A percentile compares a stretch with the other conserved stretches of the same genome.
Conservation (phyloP, 2,113 vertebrate genomes). For the Aegithalos caudatus region DNA sequence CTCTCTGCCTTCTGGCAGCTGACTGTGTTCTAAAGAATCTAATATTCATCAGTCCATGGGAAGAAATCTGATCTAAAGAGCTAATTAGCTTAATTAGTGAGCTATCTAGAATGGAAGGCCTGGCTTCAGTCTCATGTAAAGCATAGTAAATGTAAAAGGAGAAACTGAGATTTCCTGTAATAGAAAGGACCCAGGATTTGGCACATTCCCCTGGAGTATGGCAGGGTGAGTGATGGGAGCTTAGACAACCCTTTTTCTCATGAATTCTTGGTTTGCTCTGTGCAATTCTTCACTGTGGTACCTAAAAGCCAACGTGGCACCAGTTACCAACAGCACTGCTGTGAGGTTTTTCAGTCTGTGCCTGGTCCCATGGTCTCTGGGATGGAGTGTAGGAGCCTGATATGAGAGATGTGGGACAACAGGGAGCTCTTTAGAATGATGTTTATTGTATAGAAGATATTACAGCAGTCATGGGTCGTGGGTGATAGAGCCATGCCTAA, state of each 20-base stretch:
- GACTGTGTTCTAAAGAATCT: not conserved
- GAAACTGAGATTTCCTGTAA: not conserved
- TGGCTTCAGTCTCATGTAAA: not conserved
- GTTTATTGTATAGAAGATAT: no score
- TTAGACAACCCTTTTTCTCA: not conserved
- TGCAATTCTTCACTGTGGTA: accelerated
- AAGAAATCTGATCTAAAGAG: not conserved
- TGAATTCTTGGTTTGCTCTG: not conserved
- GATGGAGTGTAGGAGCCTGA: no score
- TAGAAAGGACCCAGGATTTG: not conserved
- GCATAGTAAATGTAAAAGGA: not conserved
- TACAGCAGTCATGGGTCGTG: no score
- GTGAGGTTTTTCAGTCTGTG: not conserved
- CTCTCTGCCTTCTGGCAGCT: not conserved
- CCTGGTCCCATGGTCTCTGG: accelerated
- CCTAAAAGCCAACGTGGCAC: accelerated
- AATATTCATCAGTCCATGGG: not conserved
- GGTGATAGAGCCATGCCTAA: no score
- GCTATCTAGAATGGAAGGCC: not conserved
- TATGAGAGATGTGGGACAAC: no score
- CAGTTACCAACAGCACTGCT: not conserved
- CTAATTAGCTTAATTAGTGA: not conserved
- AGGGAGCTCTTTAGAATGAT: no score
- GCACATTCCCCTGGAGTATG: not conserved
- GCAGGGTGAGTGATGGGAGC: not conserved